Evolutionary conservation across 1,140 invertebrate species (phyloP).

Genomic region (Euwallacea fornicatus): DNA sequence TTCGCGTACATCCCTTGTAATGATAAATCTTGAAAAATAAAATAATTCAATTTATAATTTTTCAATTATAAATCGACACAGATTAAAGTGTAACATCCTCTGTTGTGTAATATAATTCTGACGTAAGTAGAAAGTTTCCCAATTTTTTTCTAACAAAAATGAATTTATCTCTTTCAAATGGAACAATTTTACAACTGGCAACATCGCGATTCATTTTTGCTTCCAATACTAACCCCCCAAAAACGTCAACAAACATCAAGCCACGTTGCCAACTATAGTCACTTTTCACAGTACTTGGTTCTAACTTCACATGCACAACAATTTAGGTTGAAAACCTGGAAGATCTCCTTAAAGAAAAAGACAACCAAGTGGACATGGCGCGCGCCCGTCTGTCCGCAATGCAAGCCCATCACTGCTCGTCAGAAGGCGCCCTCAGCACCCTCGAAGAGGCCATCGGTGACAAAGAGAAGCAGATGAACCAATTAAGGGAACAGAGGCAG

Average conservation of each 20-base stretch:
- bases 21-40: no score
- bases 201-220: not conserved
- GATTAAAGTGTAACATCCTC: no score
- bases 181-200: not conserved
- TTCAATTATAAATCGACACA: no score
- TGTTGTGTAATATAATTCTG: no score
- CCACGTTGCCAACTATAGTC: not conserved
- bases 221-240: no score
- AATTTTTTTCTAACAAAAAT: conserved; percentile 1
- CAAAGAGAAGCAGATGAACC: conserved; percentile 94
- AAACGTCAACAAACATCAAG: not conserved
- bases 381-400: conserved; percentile 84
- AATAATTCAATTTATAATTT: no score
- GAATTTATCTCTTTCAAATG: not conserved
- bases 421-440: conserved; percentile 86
- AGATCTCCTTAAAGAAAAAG: conserved; percentile 95
- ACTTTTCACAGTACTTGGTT: not conserved
- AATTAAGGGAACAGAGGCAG: conserved; percentile 61
- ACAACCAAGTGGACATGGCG: conserved; percentile 96
- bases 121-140: not conserved
- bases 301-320: not conserved
- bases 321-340: conserved; percentile 93
- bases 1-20: no score
- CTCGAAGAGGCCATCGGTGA: conserved; percentile 95
- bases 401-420: conserved; percentile 90